Evolutionary conservation across 2,797 vertebrate genomes (phyloP), one percentile per base, ranked within the genome.

Genomic region (Novumbra hubbsi): DNA sequence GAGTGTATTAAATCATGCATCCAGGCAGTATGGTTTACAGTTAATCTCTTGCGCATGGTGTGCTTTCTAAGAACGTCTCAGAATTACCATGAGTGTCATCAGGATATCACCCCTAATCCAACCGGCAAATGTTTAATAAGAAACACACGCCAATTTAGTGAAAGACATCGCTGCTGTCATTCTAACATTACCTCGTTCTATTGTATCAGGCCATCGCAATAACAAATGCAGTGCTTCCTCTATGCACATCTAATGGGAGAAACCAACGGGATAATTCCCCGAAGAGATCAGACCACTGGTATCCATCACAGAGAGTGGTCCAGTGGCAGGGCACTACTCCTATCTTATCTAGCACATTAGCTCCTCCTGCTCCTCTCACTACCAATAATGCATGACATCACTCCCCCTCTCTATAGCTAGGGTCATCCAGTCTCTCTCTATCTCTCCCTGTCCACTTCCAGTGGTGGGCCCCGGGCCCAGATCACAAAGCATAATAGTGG

Each of bases 321-420:
- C 19, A 57, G 57, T 68, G 24, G 21, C 17, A 21, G 57, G 62
- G 67, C 8, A 2, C 52, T 21, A 21, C n/a, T 24, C 55, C 12
- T 60, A 21, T 60, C 55, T 60, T 60, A 60, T 60, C 55, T 12
- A 24, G 55, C 55, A 60, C 55, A 60, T 60, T 24, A 60, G 55
- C 21, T 57, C n/a, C 21, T 62, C 62, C 62, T 70, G 55, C 38
- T 34, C 52, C 65, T 17, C 72, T 70, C 73, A 15, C 73, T 80
- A 71, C 75, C 72, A 79, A 65, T 85, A 82, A 82, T 82, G 76
- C 73, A 80, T 75, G 78, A 70, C 75, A 76, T 82, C 78, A 76
- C 77, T 76, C 63, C 68, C 14, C 64, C 65, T 67, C 68, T 49
- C 76, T 67, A 63, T 71, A 71, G 52, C 50, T 21, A 17, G 24